Evolutionary conservation across 2,888 invertebrate genomes (phyloP).

Genomic region (Leptogaster cylindrica): DNA sequence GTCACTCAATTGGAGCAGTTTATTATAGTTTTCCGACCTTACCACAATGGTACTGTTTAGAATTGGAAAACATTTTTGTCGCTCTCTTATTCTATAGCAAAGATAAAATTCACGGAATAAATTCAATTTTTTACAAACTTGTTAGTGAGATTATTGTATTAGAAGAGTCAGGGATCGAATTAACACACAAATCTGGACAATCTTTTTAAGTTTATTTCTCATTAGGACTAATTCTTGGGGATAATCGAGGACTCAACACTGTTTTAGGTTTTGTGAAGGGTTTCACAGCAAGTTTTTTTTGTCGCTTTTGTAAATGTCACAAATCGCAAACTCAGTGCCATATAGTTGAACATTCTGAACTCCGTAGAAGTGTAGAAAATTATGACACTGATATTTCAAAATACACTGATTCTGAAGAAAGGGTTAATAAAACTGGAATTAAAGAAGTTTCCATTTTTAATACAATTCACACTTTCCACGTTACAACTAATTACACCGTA

Average conservation of each 20-base stretch:
- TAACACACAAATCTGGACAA: not conserved
- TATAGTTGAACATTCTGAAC: constrained; percentile 41
- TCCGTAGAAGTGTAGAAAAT: constrained; percentile 45
- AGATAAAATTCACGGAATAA: no score
- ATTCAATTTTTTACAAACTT: no score
- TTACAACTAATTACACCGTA: constrained; percentile 42
- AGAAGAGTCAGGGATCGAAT: not conserved
- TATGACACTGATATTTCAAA: constrained; percentile 45
- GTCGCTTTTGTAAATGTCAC: constrained; percentile 40
- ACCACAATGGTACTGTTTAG: not conserved
- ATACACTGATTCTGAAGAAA: constrained; percentile 29
- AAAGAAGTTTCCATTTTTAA: constrained; percentile 38
- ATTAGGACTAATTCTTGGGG: constrained; percentile 13
- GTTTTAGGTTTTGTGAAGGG: constrained; percentile 42
- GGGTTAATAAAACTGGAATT: not conserved
- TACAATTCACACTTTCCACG: constrained; percentile 42
- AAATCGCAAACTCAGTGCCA: constrained; percentile 18
- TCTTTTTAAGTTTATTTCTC: not conserved
- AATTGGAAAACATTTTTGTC: not conserved
- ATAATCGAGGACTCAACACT: constrained; percentile 42
- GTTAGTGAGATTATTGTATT: not conserved
- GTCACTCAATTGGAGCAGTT: no score
- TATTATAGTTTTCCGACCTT: not conserved
- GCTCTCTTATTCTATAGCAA: not conserved
- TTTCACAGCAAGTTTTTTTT: constrained; percentile 37